Evolutionary conservation across 2,888 invertebrate species (phyloP), one percentile per base, ranked within the genome.

Genomic region (Nineta flava): DNA sequence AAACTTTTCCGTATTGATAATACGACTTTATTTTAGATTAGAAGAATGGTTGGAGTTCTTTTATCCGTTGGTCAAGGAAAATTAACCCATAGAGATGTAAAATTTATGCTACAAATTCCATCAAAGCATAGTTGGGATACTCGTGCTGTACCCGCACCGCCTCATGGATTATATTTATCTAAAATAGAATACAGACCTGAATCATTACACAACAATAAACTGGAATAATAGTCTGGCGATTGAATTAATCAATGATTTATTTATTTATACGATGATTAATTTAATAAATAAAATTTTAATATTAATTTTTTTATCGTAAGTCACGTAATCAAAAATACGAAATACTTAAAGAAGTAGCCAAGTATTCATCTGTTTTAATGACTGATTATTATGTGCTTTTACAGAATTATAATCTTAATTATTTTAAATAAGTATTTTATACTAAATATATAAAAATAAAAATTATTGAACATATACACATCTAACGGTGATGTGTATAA

Each of bases 21-120:
- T n/a, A n/a, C n/a, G n/a, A 26, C 7, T 26, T 26, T 26, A 26
- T 66, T 68, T 43, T 66, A 87, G 85, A 80, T 90, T 42, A 78
- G 90, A 47, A 78, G 87, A 51, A 87, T 85, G 63, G 74, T 87
- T 50, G 83, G 78, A 41, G 65, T 79, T 4, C 60, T 88, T 43
- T 62, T 84, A 48, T 71, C 75, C 5, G 73, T 81, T 1, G 86
- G 78, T 6, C 63, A 64, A 52, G 80, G 78, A 47, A 70, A 64
- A 57, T 63, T 88, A 44, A 71, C 74, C 32, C 67, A 75, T 43
- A 73, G 74, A 55, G 80, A 84, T 59, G 70, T 90, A 51, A 75
- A 76, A 62, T 72, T 76, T 58, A 84, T 91, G 86, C 70, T 91
- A 49, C 81, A 86, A 61, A 72, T 85, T 42, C 90, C 90, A 0